Conservation (phyloP, 2,113 vertebrate species). For the Tamias sibiricus region DNA sequence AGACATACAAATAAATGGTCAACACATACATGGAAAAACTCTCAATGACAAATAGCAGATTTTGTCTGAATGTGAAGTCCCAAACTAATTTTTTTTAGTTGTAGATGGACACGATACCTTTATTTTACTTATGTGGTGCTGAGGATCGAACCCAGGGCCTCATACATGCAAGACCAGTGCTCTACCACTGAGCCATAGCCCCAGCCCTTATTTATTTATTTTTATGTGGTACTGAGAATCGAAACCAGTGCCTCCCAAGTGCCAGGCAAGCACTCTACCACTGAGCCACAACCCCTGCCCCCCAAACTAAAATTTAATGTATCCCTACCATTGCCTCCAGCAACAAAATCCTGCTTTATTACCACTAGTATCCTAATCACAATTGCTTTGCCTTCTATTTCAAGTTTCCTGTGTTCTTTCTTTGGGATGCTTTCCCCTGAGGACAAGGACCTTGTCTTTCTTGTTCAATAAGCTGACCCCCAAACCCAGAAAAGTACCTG, state of each 20-base stretch:
- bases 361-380: not conserved
- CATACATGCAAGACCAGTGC: too few relatives aligned
- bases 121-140: too few relatives aligned
- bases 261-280: too few relatives aligned
- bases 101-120: too few relatives aligned
- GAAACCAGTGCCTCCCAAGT: too few relatives aligned
- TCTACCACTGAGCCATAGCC: too few relatives aligned
- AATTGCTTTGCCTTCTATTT: not conserved
- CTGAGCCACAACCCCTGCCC: too few relatives aligned
- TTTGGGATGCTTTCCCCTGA: not conserved
- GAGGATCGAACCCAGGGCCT: too few relatives aligned
- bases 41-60: constrained; percentile 15
- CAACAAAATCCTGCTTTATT: not conserved
- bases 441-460: not conserved
- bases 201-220: too few relatives aligned
- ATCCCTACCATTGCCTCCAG: not conserved
- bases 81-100: not conserved
- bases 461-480: not conserved
- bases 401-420: not conserved
- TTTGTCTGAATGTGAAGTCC: not conserved
- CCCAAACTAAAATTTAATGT: not conserved
- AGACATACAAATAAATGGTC: too few relatives aligned
- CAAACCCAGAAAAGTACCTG: not conserved
- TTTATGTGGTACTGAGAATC: too few relatives aligned
- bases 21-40: too few relatives aligned